Percentiles rank a stretch among this genome's conserved stretches.
Conservation (phyloP, 2,888 invertebrate genomes). For the Tolmerus cingulatus region DNA sequence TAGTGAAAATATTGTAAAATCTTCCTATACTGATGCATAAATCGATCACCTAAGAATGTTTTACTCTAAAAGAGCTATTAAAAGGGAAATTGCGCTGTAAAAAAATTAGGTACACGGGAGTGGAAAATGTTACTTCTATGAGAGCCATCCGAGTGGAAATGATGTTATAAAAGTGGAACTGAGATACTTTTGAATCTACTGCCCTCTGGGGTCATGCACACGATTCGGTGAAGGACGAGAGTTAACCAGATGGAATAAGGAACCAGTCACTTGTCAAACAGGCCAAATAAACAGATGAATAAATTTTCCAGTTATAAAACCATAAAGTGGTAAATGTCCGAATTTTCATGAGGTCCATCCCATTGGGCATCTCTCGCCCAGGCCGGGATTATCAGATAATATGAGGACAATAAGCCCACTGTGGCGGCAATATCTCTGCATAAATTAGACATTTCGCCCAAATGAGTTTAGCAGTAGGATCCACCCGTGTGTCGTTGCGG, state of each 20-base stretch:
- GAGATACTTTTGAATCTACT: not conserved
- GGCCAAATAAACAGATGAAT: constrained; percentile 9
- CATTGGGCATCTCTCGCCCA: not conserved
- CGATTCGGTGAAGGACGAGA: not conserved
- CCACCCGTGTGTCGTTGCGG: not conserved
- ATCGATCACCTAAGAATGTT: not conserved
- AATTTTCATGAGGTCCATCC: not conserved
- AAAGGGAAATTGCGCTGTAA: not conserved
- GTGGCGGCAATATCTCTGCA: constrained; percentile 13
- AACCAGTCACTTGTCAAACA: not conserved
- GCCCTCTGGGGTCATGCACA: not conserved
- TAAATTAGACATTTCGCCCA: constrained; percentile 19
- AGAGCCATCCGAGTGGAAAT: not conserved
- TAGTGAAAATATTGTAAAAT: not conserved
- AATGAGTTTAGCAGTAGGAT: constrained; percentile 2
- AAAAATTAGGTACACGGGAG: not conserved
- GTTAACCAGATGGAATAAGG: not conserved
- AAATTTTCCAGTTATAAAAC: constrained; percentile 20
- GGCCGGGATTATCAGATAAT: constrained; percentile 8
- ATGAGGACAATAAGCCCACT: constrained; percentile 20
- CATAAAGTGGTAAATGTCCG: constrained; percentile 4
- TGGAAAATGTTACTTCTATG: not conserved
- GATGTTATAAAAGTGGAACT: not conserved
- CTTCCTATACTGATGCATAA: not conserved
- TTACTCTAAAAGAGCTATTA: not conserved